Conservation (phyloP, 2,113 vertebrate species). For the Anser brachyrhynchus region DNA sequence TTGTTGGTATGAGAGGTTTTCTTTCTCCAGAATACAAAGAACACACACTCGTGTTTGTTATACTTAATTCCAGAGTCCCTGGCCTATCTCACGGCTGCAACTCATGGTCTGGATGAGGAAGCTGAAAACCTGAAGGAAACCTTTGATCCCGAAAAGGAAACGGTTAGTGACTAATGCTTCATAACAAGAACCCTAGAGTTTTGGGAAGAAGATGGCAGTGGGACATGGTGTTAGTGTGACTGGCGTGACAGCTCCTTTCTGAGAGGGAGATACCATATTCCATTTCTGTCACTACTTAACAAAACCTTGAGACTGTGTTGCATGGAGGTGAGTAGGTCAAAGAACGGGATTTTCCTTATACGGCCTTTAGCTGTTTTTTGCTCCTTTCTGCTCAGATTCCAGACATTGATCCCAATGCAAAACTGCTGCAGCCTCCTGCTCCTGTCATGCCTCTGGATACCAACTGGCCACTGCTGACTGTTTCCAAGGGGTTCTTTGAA, state of each 20-base stretch:
- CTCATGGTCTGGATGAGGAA: constrained; percentile 95
- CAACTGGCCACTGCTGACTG: constrained; percentile 95
- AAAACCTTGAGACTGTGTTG: neutral
- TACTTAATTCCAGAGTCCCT: constrained; percentile 84
- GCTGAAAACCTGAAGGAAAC: constrained; percentile 91
- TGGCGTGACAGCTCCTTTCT: too few species aligned
- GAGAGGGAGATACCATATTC: neutral
- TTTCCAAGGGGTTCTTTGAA: constrained; percentile 97
- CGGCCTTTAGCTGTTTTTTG: neutral
- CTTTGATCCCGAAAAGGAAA: constrained; percentile 95
- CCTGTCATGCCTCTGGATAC: constrained; percentile 97
- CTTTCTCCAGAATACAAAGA: neutral
- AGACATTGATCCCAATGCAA: constrained; percentile 89
- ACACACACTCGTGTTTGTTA: rapidly evolving
- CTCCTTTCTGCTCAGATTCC: constrained; percentile 80
- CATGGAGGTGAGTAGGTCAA: neutral
- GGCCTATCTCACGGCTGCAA: constrained; percentile 96
- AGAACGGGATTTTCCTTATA: rapidly evolving
- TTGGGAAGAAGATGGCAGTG: neutral
- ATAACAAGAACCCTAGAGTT: neutral
- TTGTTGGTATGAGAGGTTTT: neutral
- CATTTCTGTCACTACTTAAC: neutral
- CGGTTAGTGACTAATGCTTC: constrained; percentile 73
- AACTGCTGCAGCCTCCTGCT: constrained; percentile 92
- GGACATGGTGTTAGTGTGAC: neutral